Base-by-base conservation (phyloP, 2,113 vertebrate genomes). In the Agapornis roseicollis region DNA sequence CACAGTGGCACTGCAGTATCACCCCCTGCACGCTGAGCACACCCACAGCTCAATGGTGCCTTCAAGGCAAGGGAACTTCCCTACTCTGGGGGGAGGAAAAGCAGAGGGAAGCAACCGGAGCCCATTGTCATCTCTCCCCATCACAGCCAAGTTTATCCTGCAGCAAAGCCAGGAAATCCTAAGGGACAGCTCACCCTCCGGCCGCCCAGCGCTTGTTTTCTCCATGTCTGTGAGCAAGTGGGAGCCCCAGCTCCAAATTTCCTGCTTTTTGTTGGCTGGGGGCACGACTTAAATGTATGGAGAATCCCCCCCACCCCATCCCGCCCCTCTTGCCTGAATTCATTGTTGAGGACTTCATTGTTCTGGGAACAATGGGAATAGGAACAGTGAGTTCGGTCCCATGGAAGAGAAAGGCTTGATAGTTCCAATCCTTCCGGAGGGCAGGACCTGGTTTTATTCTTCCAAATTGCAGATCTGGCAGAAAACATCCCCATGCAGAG, bases 361-460 rank as follows among this genome's bases (percentile, higher is more conserved):
- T 97, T 97, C 95, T 93, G 86, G 94, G 90, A 97, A 97, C 96
- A 97, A 95, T 93, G 87, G 97, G 84, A 92, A 63, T 60, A 39
- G 84, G 88, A 91, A 96, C 97, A 97, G 93, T 80, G 33, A 97
- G 96, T 95, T 97, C 82, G 42, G 96, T 96, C 96, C 92, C 96
- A 97, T 91, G 96, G 96, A 96, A 97, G 95, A 96, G 87, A 96
- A 96, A 94, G 10, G 65, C 93, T 91, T 90, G 90, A 96, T 96
- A 88, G 96, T 88, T 94, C 93, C 89, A 88, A 90, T 95, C 95
- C 93, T 97, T 97, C 96, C 95, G 92, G 96, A 97, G 97, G 96
- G 96, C 96, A 95, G 93, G 71, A 96, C 17, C 88, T 86, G 84
- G 80, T 93, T 96, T 94, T 82, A 72, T 94, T 91, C 96, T 96